Percentiles rank a stretch among this genome's conserved stretches.
These are phyloP conservation scores for Temnothorax rugatulus DNA, from an alignment of 2,888 invertebrate genomes.

Conservation along the genomic window DNA sequence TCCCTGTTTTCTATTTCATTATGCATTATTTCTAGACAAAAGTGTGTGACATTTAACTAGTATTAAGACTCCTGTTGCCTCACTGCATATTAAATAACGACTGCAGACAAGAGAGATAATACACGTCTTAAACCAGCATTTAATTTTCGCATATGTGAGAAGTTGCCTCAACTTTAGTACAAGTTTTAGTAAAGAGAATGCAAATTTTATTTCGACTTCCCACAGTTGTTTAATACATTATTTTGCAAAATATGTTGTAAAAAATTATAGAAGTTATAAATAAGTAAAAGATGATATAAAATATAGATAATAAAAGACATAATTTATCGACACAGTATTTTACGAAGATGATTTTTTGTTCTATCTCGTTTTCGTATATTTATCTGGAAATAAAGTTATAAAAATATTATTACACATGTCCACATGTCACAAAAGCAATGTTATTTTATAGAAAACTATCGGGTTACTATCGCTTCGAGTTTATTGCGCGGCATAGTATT, in stretches of 20 bases:
- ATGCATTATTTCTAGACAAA: not conserved
- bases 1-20: not conserved
- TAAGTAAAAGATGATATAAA: not conserved
- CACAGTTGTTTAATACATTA: not conserved
- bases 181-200: not conserved
- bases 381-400: not conserved
- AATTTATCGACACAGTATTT: not conserved
- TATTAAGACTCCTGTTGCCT: not conserved
- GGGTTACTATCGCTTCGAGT: not conserved
- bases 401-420: slow-evolving; percentile 4
- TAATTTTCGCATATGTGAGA: not conserved
- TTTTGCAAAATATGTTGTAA: not conserved
- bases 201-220: not conserved
- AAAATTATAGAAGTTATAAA: not conserved
- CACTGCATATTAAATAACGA: not conserved
- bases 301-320: not conserved
- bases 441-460: slow-evolving; percentile 17
- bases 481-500: not conserved
- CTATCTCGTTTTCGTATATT: not conserved
- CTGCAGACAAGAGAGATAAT: not conserved
- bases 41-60: not conserved
- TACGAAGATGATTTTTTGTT: not conserved
- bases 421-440: not conserved
- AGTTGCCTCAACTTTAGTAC: not conserved
- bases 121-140: not conserved